Base-by-base conservation (phyloP, 35 echinoderm and acorn worm species). In the Apostichopus parvimensis region DNA sequence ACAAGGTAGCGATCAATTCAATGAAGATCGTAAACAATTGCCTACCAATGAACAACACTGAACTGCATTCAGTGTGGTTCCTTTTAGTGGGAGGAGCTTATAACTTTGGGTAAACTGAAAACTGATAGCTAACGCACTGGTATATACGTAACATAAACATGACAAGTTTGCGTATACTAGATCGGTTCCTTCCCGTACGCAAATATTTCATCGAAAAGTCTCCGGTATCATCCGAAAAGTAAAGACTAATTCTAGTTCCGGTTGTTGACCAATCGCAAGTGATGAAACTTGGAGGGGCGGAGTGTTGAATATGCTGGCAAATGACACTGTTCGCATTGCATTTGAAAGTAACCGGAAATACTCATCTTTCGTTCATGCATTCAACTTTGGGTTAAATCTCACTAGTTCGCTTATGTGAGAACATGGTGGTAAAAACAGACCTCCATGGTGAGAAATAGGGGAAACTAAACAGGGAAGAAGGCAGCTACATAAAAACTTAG, bases 211-310 rank as follows among this genome's bases (percentile, higher is more conserved):
- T 58, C 54, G 18, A 84, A 84, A 11, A 7, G 81, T 24, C 54
- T 84, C 81, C 81, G 55, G 81, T 6, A 53, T 8, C 23, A 58
- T 56, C 53, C 81, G 81, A 80, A 53, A 58, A n/a, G 8, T 9
- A 57, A 58, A 55, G 8, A 5, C 55, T 20, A 56, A 56, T 58
- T 5, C 8, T 22, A 15, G 81, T 84, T 84, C 81, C 81, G 81
- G 81, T 84, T 59, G 28, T 60, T 84, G 54, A 84, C 81, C 81
- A 84, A 84, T 84, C 81, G 9, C 55, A 18, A 84, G 22, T 60
- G 7, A 57, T 14, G 55, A 8, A 23, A 22, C 15, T 25, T 20
- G 5, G 54, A 15, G 14, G n/a, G 57, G 22, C 12, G 81, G 55
- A 18, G 81, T 45, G 34, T 45, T 45, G 34, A 45, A 45, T 45